Conservation (phyloP, 1,140 invertebrate species). For the Drosophila bocqueti region DNA sequence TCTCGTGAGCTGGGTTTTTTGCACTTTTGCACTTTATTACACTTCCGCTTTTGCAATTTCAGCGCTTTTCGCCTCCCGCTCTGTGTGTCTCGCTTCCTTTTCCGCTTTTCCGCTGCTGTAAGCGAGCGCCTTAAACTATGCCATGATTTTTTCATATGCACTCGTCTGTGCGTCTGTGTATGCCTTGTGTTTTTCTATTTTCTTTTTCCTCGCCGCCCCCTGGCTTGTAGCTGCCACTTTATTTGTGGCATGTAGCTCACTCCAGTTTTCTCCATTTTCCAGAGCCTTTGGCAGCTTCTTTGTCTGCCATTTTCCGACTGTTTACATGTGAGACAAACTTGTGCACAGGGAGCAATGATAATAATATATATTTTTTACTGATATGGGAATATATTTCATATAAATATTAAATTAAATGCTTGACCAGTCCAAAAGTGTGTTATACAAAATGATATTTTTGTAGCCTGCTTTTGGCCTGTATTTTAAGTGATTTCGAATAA, state of each 20-base stretch:
- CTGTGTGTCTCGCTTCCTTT: slow-evolving; percentile 9
- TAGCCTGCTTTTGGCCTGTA: background rate
- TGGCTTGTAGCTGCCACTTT: slow-evolving; percentile 55
- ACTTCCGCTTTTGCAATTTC: slow-evolving; percentile 70
- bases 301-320: slow-evolving; percentile 62
- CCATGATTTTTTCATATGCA: slow-evolving; percentile 67
- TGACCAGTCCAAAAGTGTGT: background rate
- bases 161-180: slow-evolving; percentile 20
- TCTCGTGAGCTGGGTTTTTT: slow-evolving; percentile 21
- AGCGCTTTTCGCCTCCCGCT: slow-evolving; percentile 22
- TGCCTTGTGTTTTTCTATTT: slow-evolving; percentile 26
- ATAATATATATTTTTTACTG: background rate
- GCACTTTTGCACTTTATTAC: slow-evolving; percentile 71
- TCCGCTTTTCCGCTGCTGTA: slow-evolving; percentile 25
- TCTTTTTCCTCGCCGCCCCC: background rate
- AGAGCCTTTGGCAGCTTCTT: slow-evolving; percentile 58
- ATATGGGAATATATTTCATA: background rate
- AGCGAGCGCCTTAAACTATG: slow-evolving; percentile 66
- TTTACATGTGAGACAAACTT: slow-evolving; percentile 37
- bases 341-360: background rate
- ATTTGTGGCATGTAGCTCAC: slow-evolving; percentile 56
- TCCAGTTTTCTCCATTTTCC: slow-evolving; percentile 8
- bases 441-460: background rate
- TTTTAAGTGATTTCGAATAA: background rate
- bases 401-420: background rate